These are phyloP conservation scores for Himalopsyche tibetana DNA, from an alignment of 2,888 invertebrate genomes.

Conservation along the genomic window DNA sequence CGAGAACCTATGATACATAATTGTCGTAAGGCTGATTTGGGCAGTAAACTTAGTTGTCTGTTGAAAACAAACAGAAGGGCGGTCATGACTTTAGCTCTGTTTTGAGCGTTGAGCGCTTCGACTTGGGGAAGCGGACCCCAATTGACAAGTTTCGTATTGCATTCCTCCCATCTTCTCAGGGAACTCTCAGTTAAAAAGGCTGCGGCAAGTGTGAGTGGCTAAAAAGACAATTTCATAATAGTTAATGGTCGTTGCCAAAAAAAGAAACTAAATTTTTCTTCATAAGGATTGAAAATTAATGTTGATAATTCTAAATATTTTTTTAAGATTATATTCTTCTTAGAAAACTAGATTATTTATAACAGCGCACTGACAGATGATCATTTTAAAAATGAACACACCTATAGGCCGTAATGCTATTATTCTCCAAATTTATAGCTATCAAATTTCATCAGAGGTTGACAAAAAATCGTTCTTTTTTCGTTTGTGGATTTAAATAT, in stretches of 20 bases:
- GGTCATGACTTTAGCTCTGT: conserved; percentile 92
- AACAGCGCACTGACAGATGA: too few species aligned
- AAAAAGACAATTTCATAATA: conserved; percentile 67
- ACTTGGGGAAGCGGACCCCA: conserved; percentile 95
- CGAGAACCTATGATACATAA: conserved; percentile 89
- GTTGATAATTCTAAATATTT: too few species aligned
- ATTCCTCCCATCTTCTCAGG: conserved; percentile 90
- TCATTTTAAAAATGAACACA: too few species aligned
- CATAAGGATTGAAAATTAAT: too few species aligned
- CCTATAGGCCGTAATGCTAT: too few species aligned
- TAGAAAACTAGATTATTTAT: too few species aligned
- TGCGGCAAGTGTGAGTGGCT: conserved; percentile 86
- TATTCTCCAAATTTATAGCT: too few species aligned
- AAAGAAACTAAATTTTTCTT: too few species aligned
- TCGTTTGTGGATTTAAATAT: neutral
- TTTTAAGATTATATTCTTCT: too few species aligned
- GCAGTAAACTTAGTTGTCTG: conserved; percentile 87
- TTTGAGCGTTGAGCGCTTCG: conserved; percentile 93
- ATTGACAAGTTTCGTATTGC: conserved; percentile 90
- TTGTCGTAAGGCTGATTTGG: conserved; percentile 86
- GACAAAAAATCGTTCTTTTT: neutral
- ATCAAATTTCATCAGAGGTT: too few species aligned
- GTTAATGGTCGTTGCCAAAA: too few species aligned
- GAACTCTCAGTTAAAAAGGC: conserved; percentile 90
- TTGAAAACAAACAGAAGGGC: conserved; percentile 93